phyloP scores from a whole-genome alignment of 2,797 vertebrate species.

The Lagodon rhomboides region DNA sequence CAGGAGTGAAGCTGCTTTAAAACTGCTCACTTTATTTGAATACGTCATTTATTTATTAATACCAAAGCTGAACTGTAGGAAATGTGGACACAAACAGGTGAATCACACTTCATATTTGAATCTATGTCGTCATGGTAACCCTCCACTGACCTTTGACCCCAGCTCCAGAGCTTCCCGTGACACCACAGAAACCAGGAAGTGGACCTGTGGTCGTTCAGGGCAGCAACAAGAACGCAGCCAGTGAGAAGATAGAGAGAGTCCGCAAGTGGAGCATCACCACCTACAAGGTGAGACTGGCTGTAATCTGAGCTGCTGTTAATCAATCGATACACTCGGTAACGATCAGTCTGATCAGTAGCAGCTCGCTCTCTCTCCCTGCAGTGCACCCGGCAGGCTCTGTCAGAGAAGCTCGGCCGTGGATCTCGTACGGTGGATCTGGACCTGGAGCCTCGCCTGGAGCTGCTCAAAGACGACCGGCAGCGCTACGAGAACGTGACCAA shows the following conservation, averaged over 20 bases:
- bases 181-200: constrained; percentile 58
- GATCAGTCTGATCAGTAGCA: background rate
- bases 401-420: constrained; percentile 92
- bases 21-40: background rate
- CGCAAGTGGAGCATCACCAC: constrained; percentile 94
- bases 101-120: background rate
- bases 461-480: constrained; percentile 91
- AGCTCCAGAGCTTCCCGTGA: constrained; percentile 30
- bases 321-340: background rate
- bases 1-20: background rate
- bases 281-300: constrained; percentile 89
- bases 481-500: constrained; percentile 91
- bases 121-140: background rate
- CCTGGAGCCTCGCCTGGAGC: constrained; percentile 92
- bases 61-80: background rate
- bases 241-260: constrained; percentile 91
- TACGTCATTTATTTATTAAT: too few relatives aligned
- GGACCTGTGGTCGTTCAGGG: constrained; percentile 88
- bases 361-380: constrained; percentile 36
- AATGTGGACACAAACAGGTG: background rate
- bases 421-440: constrained; percentile 95
- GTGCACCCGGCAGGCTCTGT: constrained; percentile 93
- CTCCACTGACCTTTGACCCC: constrained; percentile 1
- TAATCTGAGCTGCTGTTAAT: background rate
- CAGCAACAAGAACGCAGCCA: constrained; percentile 87